Evolutionary conservation across 2,888 invertebrate genomes (phyloP).

Genomic region (Euplexia lucipara): DNA sequence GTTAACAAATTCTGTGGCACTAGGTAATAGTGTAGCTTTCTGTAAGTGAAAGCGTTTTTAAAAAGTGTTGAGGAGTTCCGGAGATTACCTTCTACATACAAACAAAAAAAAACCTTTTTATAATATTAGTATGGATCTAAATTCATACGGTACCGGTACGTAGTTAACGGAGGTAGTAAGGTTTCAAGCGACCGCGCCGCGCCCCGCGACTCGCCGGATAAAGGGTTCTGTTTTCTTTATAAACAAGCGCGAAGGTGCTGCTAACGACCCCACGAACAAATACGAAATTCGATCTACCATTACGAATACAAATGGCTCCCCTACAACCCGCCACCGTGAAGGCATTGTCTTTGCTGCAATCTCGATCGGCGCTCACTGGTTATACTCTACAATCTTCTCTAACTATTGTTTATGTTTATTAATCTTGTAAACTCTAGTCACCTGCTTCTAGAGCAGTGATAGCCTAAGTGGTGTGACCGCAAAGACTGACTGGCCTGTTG

Average conservation of each 20-base stretch:
- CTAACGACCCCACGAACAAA: slow-evolving; percentile 90
- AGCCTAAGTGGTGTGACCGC: no score
- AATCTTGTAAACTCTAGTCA: slow-evolving; percentile 56
- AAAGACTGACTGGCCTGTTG: no score
- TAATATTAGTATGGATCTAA: no score
- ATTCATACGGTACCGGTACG: slow-evolving; percentile 66
- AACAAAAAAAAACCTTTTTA: no score
- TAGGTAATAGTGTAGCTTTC: no score
- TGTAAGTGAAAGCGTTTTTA: no score
- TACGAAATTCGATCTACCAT: slow-evolving; percentile 91
- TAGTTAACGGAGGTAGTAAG: slow-evolving; percentile 69
- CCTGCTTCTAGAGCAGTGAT: no score
- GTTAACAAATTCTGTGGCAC: no score
- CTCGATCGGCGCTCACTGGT: slow-evolving; percentile 75
- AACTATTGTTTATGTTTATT: slow-evolving; percentile 74
- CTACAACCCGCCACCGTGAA: slow-evolving; percentile 74
- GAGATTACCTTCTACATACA: no score
- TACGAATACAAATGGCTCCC: slow-evolving; percentile 89
- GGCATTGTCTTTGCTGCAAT: slow-evolving; percentile 84
- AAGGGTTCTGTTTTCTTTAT: slow-evolving; percentile 90
- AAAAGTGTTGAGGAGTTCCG: no score
- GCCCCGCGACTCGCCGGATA: slow-evolving; percentile 69
- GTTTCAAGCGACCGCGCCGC: slow-evolving; percentile 72
- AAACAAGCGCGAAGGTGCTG: slow-evolving; percentile 89
- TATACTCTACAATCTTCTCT: slow-evolving; percentile 64